Percentiles rank a stretch among this genome's conserved stretches.
Evolutionary conservation across 1,140 invertebrate species (phyloP).

Genomic region (Cataglyphis hispanica): DNA sequence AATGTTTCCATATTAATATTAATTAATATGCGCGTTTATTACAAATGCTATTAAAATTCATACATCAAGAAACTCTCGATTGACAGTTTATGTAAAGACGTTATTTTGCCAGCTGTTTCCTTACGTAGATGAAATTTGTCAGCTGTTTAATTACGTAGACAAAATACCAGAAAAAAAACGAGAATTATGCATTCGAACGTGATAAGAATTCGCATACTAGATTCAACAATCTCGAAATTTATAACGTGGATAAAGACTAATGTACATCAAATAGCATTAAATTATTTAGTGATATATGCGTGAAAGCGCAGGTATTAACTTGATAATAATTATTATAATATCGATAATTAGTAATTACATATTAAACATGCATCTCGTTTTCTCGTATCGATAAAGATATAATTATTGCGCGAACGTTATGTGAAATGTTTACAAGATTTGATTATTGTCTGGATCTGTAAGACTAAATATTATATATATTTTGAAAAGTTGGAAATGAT

Average conservation of each 20-base stretch:
- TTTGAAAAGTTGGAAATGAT: neutral
- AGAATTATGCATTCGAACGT: neutral
- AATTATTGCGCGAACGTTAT: neutral
- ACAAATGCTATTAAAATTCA: neutral
- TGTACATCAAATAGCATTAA: neutral
- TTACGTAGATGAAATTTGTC: constrained; percentile 17
- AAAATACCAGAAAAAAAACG: neutral
- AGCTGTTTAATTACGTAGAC: constrained; percentile 45
- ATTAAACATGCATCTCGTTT: neutral
- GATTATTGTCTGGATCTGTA: neutral
- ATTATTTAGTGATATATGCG: constrained; percentile 3
- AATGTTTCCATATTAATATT: neutral
- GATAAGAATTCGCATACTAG: neutral
- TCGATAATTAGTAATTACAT: neutral
- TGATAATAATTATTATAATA: neutral
- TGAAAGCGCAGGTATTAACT: neutral
- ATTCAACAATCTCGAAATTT: constrained; percentile 26
- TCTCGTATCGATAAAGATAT: neutral
- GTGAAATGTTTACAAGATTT: neutral
- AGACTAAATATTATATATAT: neutral
- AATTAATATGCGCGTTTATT: neutral
- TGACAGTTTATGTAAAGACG: neutral
- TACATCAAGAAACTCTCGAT: neutral
- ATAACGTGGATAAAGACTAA: neutral
- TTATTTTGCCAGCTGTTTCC: constrained; percentile 27